Base-by-base conservation (phyloP, 2,888 invertebrate species). In the Drosophila prostipennis region DNA sequence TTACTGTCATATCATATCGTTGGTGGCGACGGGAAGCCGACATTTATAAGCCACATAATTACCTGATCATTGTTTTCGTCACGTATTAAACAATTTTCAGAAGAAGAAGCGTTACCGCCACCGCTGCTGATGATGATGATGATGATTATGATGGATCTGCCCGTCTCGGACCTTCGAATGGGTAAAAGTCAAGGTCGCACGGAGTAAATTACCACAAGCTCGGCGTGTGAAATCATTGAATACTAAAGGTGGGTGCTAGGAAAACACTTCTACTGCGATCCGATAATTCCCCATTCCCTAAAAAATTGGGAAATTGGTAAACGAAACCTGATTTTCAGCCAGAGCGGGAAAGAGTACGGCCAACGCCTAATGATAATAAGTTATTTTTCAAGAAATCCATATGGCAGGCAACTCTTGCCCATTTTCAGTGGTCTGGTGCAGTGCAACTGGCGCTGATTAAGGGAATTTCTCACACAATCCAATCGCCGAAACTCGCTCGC, bases 401-500 rank as follows among this genome's bases (percentile, higher is more conserved):
- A 36, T 19, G 11, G 34, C 42, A 46, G 6, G 6, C 19, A 26
- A 54, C 34, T 34, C 8, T 39, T 65, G 68, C 26, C 65, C 65
- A 65, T 54, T 54, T 46, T 40, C 7, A 54, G 68, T 14, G n/a
- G 54, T 14, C 54, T 54, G 54, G 64, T 72, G 72, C 78, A 78
- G 59, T 76, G 77, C 72, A 79, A 60, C 65, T 65, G 78, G 77
- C 70, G 84, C 84, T 88, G 87, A 88, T 88, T 84, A 84, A 84
- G 84, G 87, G 89, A 84, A 84, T 84, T 84, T 84, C 84, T 84
- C 89, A 84, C 89, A 84, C 72, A 73, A 68, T 57, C 64, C 76
- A 65, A 70, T 56, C 34, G 39, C 54, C 39, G 68, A 71, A 52
- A 72, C 70, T 55, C 43, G 70, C 73, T 71, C 64, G 34, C 70